phyloP scores from a whole-genome alignment of 2,113 vertebrate genomes.

The Larimichthys polyactis region DNA sequence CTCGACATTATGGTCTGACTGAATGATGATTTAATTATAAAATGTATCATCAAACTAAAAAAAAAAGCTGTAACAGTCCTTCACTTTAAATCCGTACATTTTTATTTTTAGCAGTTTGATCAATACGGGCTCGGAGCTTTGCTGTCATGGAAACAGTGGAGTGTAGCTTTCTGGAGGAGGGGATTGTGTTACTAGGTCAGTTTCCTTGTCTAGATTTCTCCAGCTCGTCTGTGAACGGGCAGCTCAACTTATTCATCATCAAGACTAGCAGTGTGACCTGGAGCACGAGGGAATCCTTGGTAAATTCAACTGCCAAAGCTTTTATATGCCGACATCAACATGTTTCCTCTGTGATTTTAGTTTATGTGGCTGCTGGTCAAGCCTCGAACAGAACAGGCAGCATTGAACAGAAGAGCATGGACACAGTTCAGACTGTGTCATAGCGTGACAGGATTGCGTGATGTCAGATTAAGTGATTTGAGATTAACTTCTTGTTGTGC shows the following conservation, averaged over 20 bases:
- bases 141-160: slow-evolving; percentile 3
- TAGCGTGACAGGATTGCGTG: background rate
- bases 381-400: background rate
- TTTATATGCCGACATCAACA: background rate
- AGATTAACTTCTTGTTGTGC: background rate
- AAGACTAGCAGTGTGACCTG: background rate
- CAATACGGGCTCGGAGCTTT: background rate
- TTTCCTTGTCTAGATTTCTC: slow-evolving; percentile 2
- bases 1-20: no score
- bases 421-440: background rate
- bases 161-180: background rate
- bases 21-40: background rate
- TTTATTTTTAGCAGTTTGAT: background rate
- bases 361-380: background rate
- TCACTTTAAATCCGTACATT: background rate
- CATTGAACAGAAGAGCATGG: background rate
- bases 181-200: slow-evolving; percentile 3
- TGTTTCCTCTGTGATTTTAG: background rate
- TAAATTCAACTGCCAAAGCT: slow-evolving; percentile 1
- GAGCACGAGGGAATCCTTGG: slow-evolving; percentile 1
- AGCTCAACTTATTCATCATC: slow-evolving; percentile 9
- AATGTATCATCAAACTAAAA: background rate
- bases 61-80: background rate
- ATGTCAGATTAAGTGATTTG: background rate
- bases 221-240: background rate